Base-by-base conservation (phyloP, 2,888 invertebrate genomes). In the Zaprionus bogoriensis region DNA sequence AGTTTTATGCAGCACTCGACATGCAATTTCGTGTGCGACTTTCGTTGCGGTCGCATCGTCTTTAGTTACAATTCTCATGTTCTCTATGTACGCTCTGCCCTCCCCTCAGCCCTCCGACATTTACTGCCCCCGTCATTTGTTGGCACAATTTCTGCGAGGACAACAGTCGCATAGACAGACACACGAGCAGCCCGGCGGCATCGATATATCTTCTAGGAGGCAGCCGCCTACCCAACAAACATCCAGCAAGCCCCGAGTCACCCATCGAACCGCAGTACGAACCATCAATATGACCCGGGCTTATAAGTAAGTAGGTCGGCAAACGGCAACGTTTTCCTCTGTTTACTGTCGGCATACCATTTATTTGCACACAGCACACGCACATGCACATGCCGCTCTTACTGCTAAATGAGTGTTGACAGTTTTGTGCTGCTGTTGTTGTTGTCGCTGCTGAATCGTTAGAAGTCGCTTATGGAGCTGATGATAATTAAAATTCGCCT, bases 1-100 rank as follows among this genome's bases (percentile, higher is more conserved):
- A 83, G 81, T 74, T 80, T 73, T 65, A 74, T 86, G 77, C 69
- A 68, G 68, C 68, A 60, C 68, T 79, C 67, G 86, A 75, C 79
- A 75, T 78, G 82, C 85, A 79, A 81, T 85, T 79, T 74, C 62
- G 63, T 81, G 59, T 58, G 70, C 60, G 52, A 64, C 63, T 53
- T 39, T 59, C 67, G 62, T 61, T 50, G 59, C 57, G 50, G 50
- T 53, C 41, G 42, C 20, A 28, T 47, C 59, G 71, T 61, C 58
- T 81, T 82, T 59, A 74, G 78, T 85, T 77, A 67, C 85, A 81
- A 58, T 47, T 60, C 45, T 58, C 42, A 54, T 60, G 44, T 54
- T 69, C 53, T 41, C 39, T 17, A 10, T 53, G 25, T 7, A 4
- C 9, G 12, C 25, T 12, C 17, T 4, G 2, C 44, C 45, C 30